Base-by-base conservation (phyloP, 2,888 invertebrate genomes). In the Adelphocoris suturalis region DNA sequence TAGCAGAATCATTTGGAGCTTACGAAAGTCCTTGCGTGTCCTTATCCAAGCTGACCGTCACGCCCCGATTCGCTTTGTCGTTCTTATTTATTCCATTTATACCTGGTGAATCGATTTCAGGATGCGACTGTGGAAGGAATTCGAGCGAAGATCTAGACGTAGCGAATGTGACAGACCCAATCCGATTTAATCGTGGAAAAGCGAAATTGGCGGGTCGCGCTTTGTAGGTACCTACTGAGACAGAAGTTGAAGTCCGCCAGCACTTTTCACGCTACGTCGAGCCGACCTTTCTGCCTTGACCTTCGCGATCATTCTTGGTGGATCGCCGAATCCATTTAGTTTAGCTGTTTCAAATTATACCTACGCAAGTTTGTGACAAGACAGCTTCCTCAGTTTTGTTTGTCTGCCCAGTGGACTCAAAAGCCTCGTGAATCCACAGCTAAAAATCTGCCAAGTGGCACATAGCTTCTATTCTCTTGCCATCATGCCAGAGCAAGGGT, bases 1-100 rank as follows among this genome's bases (percentile, higher is more conserved):
- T 13, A 7, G 16, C 57, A 57, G n/a, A 57, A n/a, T 57, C 14
- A 57, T 57, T 16, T n/a, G 14, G 7, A n/a, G n/a, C 57, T 57
- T 57, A 57, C 16, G 57, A 57, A 57, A 57, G 57, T 14, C 57
- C n/a, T 57, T n/a, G 57, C 57, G 57, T 57, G 57, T 57, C 57
- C 57, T 57, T n/a, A 57, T 0, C 5, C n/a, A n/a, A n/a, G 5
- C n/a, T n/a, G 16, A 5, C 16, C 57, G 57, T n/a, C 57, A n/a
- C n/a, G 57, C 57, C n/a, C 57, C 57, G 5, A 57, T 57, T 57
- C 57, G 14, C 5, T 57, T n/a, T n/a, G 57, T 57, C n/a, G 57
- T n/a, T 57, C 57, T 57, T n/a, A 57, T 57, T 57, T 7, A 16
- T 57, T n/a, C n/a, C 57, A 57, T n/a, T 57, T 57, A 57, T n/a